Evolutionary conservation across 2,797 vertebrate species (phyloP), one percentile per base, ranked within the genome.

Genomic region (Falco rusticolus): DNA sequence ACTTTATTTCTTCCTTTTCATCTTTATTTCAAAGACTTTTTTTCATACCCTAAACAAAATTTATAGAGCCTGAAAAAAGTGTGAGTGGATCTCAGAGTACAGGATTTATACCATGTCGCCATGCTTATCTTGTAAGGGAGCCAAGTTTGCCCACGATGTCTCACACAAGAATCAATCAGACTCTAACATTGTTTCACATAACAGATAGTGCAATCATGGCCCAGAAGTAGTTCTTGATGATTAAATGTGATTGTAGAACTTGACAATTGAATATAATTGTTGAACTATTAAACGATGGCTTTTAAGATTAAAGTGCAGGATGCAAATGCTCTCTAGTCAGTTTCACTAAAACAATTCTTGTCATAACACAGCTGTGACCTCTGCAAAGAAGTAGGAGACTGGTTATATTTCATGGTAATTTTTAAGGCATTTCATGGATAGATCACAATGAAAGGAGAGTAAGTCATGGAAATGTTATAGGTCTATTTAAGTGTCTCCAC

Each of bases 291-390:
- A 71, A 90, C 56, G 54, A 10, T 88, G 89, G 33, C 28, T 85
- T 95, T 91, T 77, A 88, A 94, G 95, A 97, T 96, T 94, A 95
- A 96, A 96, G 95, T 95, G 83, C 96, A 97, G 93, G 93, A 96
- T 90, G 91, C 2, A 22, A 94, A 61, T 84, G 50, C 72, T 96
- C 76, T 96, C 94, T 96, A 70, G 82, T 91, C 87, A 93, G 66
- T 87, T 96, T 66, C 59, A 90, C 80, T 96, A 90, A 94, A 96
- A 94, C 76, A 69, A 37, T 91, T 88, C 79, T 80, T 96, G 91
- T 96, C 94, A 88, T 97, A 96, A 95, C 66, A 94, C 91, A 97
- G 93, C 93, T 95, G 95, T 79, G 72, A 86, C 84, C 54, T 93
- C 81, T 95, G 53, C 54, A 66, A 71, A 80, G 66, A 89, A 69